Conservation (phyloP, 2,113 vertebrate species). For the Silurus asotus region DNA sequence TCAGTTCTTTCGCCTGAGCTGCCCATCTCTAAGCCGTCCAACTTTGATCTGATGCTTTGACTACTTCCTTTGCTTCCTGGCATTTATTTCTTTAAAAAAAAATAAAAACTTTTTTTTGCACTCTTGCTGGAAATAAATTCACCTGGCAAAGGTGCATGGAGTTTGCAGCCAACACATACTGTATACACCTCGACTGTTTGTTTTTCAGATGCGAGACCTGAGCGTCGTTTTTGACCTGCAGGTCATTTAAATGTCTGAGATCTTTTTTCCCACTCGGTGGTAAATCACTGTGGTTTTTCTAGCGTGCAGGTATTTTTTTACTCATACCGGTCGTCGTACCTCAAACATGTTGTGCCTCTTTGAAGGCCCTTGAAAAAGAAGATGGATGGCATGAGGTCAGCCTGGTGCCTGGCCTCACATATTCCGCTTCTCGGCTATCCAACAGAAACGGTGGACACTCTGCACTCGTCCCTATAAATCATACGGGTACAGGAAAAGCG, state of each 20-base stretch:
- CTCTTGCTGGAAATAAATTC: slow-evolving; percentile 14
- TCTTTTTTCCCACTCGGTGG: slow-evolving; percentile 48
- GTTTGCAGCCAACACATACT: slow-evolving; percentile 26
- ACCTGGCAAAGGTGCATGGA: slow-evolving; percentile 37
- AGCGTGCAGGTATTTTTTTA: slow-evolving; percentile 46
- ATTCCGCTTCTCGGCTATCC: slow-evolving; percentile 43
- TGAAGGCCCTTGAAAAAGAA: slow-evolving; percentile 49
- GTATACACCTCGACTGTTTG: slow-evolving; percentile 22
- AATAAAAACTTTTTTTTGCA: not conserved
- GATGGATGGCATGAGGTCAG: slow-evolving; percentile 54
- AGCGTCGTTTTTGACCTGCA: slow-evolving; percentile 6
- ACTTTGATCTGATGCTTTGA: slow-evolving; percentile 37
- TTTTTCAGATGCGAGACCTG: slow-evolving; percentile 30
- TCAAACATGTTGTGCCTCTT: slow-evolving; percentile 47
- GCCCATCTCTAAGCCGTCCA: slow-evolving; percentile 29
- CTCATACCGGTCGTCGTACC: slow-evolving; percentile 32
- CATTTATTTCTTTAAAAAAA: not conserved
- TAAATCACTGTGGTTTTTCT: slow-evolving; percentile 52
- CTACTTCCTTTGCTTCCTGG: slow-evolving; percentile 34
- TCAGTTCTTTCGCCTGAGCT: slow-evolving; percentile 9
- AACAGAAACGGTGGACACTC: slow-evolving; percentile 46
- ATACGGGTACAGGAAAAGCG: slow-evolving; percentile 26
- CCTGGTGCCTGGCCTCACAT: slow-evolving; percentile 41
- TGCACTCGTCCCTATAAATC: slow-evolving; percentile 24
- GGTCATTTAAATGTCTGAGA: slow-evolving; percentile 50